Conservation (phyloP, 1,140 invertebrate species). For the Lasioglossum albipes region DNA sequence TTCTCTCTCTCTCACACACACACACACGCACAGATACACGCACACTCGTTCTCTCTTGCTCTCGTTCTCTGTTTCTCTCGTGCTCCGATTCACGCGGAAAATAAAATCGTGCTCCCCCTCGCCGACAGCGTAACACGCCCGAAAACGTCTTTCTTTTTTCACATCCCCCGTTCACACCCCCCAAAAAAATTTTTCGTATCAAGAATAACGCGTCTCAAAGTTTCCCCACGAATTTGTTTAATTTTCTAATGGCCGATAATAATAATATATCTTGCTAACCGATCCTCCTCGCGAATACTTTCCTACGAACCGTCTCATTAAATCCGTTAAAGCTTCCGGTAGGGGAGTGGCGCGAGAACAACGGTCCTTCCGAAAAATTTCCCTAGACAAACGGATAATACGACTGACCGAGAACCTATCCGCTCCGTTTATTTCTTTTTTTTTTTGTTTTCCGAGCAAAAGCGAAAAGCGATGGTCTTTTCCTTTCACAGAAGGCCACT, state of each 20-base stretch:
- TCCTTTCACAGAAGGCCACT: slow-evolving; percentile 77
- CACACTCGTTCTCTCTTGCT: too few species aligned
- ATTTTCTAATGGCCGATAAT: slow-evolving; percentile 52
- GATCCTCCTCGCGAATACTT: slow-evolving; percentile 14
- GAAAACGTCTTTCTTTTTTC: background rate
- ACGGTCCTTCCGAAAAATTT: slow-evolving; percentile 49
- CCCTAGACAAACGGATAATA: slow-evolving; percentile 53
- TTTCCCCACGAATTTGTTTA: slow-evolving; percentile 28
- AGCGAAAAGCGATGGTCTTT: slow-evolving; percentile 71
- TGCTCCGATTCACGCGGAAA: background rate
- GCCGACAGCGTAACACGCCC: background rate
- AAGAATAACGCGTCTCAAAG: slow-evolving; percentile 77
- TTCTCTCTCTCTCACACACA: too few species aligned
- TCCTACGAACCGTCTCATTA: slow-evolving; percentile 13
- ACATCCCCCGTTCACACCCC: slow-evolving; percentile 64
- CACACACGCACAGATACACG: too few species aligned
- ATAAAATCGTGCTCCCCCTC: background rate
- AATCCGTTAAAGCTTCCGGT: slow-evolving; percentile 25
- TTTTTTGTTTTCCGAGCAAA: slow-evolving; percentile 47
- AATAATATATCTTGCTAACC: slow-evolving; percentile 28
- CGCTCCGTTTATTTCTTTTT: slow-evolving; percentile 20
- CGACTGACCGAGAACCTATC: slow-evolving; percentile 45
- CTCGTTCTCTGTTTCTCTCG: too few species aligned
- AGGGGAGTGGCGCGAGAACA: slow-evolving; percentile 45
- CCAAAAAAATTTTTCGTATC: slow-evolving; percentile 77